A percentile compares a stretch with the other conserved stretches of the same genome.
These are phyloP conservation scores for Pygmarrhopalites habei DNA, from an alignment of 1,140 invertebrate genomes.

Conservation along the genomic window DNA sequence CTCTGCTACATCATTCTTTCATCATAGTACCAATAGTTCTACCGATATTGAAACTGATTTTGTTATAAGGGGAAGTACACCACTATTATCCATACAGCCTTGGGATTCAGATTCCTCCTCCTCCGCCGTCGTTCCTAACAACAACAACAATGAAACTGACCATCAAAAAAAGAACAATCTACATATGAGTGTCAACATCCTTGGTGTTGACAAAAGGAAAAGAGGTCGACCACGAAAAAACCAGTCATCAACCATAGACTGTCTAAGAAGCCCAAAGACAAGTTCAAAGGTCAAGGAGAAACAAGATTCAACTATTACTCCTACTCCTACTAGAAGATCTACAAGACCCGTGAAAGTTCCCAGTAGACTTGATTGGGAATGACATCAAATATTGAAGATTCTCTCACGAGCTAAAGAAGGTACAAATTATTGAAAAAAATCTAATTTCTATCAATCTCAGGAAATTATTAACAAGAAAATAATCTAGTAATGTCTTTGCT, in stretches of 20 bases:
- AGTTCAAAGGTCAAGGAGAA: not conserved
- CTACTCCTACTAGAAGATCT: conserved; percentile 6
- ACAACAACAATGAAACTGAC: not conserved
- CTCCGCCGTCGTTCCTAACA: too few relatives aligned
- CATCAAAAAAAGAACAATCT: not conserved
- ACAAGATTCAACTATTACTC: not conserved
- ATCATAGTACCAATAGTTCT: not conserved
- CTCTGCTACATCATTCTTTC: not conserved
- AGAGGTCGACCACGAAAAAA: too few relatives aligned
- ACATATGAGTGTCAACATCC: not conserved
- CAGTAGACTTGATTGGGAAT: conserved; percentile 3
- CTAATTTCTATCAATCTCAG: too few relatives aligned
- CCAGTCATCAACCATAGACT: too few relatives aligned
- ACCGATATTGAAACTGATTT: not conserved
- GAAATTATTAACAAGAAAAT: too few relatives aligned
- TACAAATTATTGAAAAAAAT: too few relatives aligned
- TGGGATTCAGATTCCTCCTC: not conserved
- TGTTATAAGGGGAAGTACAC: not conserved
- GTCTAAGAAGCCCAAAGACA: not conserved
- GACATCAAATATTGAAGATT: too few relatives aligned
- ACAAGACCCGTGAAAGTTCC: conserved; percentile 2
- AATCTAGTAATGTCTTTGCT: too few relatives aligned
- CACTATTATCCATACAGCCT: not conserved
- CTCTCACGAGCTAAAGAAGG: too few relatives aligned
- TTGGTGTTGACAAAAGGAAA: not conserved